These are phyloP conservation scores for Stegostoma tigrinum DNA, from an alignment of 2,113 vertebrate genomes.

Conservation along the genomic window DNA sequence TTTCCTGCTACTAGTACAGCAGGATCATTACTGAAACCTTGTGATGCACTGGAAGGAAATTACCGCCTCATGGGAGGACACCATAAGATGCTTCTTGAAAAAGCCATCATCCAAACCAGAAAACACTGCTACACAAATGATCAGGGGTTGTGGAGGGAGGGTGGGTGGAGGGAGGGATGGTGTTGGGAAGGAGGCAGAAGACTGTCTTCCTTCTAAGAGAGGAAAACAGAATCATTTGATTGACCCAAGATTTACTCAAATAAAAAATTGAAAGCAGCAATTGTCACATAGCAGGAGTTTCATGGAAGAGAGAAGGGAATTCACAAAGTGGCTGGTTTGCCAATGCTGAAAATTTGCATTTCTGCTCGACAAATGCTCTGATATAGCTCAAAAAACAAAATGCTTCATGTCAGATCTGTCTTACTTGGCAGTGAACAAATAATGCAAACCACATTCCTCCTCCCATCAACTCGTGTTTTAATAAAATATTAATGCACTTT, in stretches of 20 bases:
- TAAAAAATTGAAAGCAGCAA: neutral
- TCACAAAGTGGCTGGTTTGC: neutral
- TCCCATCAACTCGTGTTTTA: neutral
- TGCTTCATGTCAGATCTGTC: neutral
- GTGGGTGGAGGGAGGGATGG: too few relatives aligned
- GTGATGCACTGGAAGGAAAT: neutral
- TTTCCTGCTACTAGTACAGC: neutral
- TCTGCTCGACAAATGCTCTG: neutral
- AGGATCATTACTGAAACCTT: neutral
- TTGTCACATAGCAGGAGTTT: neutral
- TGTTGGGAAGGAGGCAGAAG: neutral
- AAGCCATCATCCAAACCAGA: conserved; percentile 7
- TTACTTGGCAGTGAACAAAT: neutral
- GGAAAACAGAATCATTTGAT: neutral
- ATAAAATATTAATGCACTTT: neutral
- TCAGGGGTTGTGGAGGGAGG: neutral
- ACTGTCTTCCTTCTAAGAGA: too few relatives aligned
- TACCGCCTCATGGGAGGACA: neutral
- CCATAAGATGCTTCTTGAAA: neutral
- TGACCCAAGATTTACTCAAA: neutral
- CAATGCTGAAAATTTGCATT: neutral
- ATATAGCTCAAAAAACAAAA: neutral
- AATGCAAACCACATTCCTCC: neutral
- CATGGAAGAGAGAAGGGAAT: neutral
- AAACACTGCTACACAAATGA: neutral